phyloP scores from a whole-genome alignment of 1,140 invertebrate species.

The Bombus consobrinus region DNA sequence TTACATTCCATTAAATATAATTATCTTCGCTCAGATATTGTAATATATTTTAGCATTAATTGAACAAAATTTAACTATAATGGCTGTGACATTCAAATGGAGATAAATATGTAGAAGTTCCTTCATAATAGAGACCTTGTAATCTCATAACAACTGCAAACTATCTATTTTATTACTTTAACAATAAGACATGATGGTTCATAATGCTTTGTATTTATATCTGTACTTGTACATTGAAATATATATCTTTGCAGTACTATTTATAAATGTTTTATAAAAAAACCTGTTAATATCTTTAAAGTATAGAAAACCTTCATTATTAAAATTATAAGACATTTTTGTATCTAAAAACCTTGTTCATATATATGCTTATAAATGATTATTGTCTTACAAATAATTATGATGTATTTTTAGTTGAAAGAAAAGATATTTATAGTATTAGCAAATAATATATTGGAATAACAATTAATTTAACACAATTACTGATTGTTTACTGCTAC shows the following conservation, averaged over 20 bases:
- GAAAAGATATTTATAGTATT: background rate
- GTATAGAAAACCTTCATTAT: background rate
- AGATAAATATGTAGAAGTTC: constrained; percentile 12
- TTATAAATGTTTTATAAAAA: constrained; percentile 3
- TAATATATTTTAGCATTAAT: constrained; percentile 6
- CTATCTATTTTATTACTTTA: constrained; percentile 33
- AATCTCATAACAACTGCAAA: constrained; percentile 13
- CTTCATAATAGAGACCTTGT: constrained; percentile 25
- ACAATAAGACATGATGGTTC: background rate
- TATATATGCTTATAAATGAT: constrained; percentile 5
- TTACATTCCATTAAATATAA: background rate
- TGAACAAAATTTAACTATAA: constrained; percentile 1
- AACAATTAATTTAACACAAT: background rate
- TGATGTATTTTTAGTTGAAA: background rate
- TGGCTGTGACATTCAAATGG: constrained; percentile 33
- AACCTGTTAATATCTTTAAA: background rate
- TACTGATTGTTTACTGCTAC: background rate
- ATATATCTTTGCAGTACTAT: background rate
- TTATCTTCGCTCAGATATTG: constrained; percentile 33
- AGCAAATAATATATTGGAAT: background rate
- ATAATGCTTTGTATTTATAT: constrained; percentile 22
- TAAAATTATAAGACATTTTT: background rate
- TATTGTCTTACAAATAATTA: constrained; percentile 2
- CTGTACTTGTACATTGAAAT: constrained; percentile 18
- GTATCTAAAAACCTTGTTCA: background rate